These are phyloP conservation scores for Crotophaga sulcirostris DNA, from an alignment of 2,113 vertebrate genomes.

Conservation along the genomic window DNA sequence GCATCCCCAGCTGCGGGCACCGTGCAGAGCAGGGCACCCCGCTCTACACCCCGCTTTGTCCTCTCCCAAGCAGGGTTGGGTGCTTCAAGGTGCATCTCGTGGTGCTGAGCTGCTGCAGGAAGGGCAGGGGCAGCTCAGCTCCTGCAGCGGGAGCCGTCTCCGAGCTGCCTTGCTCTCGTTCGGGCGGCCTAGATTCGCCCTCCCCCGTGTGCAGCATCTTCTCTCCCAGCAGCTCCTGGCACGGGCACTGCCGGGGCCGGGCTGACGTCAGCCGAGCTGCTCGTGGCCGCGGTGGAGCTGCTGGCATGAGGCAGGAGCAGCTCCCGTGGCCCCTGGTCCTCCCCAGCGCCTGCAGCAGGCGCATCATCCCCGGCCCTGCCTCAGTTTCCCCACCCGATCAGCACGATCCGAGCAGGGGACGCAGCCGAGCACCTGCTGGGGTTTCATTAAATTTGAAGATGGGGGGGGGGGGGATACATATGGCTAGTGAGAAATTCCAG, in stretches of 20 bases:
- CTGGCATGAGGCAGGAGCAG: neutral
- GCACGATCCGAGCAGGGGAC: neutral
- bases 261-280: neutral
- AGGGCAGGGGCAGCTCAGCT: neutral
- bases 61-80: rapidly evolving
- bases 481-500: neutral
- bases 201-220: neutral
- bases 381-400: neutral
- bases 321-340: neutral
- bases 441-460: neutral
- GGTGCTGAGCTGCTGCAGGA: neutral
- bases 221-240: neutral
- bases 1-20: rapidly evolving
- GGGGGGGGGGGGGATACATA: neutral
- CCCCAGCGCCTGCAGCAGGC: neutral
- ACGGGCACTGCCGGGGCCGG: neutral
- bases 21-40: neutral
- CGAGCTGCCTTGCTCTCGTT: neutral
- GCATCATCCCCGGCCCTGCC: neutral
- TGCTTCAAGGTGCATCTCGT: neutral
- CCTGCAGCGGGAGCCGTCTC: neutral
- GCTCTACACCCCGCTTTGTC: neutral
- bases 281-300: neutral
- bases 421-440: rapidly evolving
- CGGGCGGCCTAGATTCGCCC: constrained; percentile 12